Evolutionary conservation across 2,888 invertebrate species (phyloP), one percentile per base, ranked within the genome.

Genomic region (Tipula lateralis): DNA sequence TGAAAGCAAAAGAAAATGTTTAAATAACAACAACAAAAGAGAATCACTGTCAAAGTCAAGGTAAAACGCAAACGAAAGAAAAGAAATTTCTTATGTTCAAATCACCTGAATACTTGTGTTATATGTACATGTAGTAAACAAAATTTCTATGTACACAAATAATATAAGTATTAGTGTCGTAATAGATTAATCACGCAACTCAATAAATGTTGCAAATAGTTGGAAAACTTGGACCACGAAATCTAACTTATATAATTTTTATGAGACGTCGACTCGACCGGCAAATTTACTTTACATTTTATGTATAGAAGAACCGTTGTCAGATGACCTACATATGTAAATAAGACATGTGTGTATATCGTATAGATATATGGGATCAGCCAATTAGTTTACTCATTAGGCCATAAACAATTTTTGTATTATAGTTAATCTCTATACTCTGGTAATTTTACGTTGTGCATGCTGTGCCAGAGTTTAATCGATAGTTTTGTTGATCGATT

Each of bases 41-140:
- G 2, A 29, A 82, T 82, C 82, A 32, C 82, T 32, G 82, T 82
- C 82, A 82, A 82, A 82, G 82, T 82, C 82, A 82, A 82, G 82
- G 82, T 82, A 82, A 82, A 82, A 82, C 30, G 16, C n/a, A 82
- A 82, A 82, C 6, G 32, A 82, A 30, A 82, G 82, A 82, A 82
- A 82, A 82, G 82, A 82, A 82, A 81, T 81, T 81, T 81, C 29
- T 29, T 81, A 81, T 81, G 81, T 81, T 81, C 81, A 24, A 81
- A 82, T 82, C 82, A 82, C 82, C 82, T 82, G 82, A 82, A 82
- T 30, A 66, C 16, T 44, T 24, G 24, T 66, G 24, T 66, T 9
- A 19, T 6, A 9, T 24, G 66, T 66, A 50, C 16, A 9, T 66
- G 24, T 24, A 66, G 16, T 50, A n/a, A n/a, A n/a, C n/a, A n/a